phyloP scores from a whole-genome alignment of 2,113 vertebrate species.

The Gymnogyps californianus region DNA sequence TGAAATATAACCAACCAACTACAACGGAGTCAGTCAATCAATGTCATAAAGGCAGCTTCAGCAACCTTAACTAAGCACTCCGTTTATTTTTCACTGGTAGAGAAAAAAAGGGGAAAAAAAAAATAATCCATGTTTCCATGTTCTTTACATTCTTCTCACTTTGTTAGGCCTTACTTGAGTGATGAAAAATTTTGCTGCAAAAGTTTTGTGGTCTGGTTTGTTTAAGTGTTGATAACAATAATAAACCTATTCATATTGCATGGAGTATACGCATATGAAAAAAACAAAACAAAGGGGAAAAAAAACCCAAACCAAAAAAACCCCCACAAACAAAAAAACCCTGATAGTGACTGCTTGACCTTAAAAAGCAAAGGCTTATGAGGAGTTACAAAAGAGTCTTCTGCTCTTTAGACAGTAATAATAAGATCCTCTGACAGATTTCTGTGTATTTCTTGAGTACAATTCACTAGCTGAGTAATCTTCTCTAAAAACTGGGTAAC shows the following conservation, averaged over 20 bases:
- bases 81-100: background rate
- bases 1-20: conserved; percentile 4
- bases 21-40: conserved; percentile 4
- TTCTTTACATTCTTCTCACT: background rate
- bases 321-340: background rate
- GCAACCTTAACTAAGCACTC: background rate
- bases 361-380: background rate
- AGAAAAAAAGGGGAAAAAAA: background rate
- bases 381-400: background rate
- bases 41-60: background rate
- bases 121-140: background rate
- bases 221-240: background rate
- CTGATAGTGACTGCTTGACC: background rate
- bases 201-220: background rate
- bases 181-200: background rate
- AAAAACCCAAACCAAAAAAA: too few species aligned
- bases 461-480: background rate
- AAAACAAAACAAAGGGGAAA: background rate
- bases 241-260: background rate
- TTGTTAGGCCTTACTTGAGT: background rate
- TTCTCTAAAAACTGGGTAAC: background rate
- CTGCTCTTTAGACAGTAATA: background rate
- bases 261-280: background rate
- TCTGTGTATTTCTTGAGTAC: background rate
- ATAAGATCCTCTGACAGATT: background rate